Evolutionary conservation across 2,888 invertebrate species (phyloP), one percentile per base, ranked within the genome.

Genomic region (Thera obeliscata): DNA sequence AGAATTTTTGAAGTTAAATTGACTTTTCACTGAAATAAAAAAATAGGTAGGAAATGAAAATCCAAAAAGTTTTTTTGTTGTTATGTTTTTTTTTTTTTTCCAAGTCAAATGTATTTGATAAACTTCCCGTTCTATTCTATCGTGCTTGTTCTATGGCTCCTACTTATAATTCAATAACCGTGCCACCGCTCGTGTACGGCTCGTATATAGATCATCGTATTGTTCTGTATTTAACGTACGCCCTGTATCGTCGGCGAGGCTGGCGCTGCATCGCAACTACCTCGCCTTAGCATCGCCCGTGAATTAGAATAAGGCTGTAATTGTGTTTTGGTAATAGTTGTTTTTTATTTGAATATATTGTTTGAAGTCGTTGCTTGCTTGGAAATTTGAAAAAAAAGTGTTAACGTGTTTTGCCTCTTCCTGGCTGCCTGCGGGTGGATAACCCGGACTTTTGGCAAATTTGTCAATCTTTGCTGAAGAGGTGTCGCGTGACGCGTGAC

Each of bases 151-250:
- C 90, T 89, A 74, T 88, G 87, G 54, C 46, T 6, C 8, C 59
- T 57, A 33, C 6, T 75, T 68, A 70, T 9, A 41, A 93, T 93
- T 90, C 93, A 83, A 84, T 81, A 82, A 81, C 78, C 85, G 80
- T 71, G 76, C 70, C 75, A 56, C 59, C 85, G 89, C 92, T 91
- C 93, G 92, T 93, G 93, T 93, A 90, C 89, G 81, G 79, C 88
- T 88, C 92, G 91, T 93, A 93, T 93, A 92, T 93, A 93, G 93
- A 93, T 93, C 93, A 93, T 89, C 89, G 88, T 88, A 90, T 90
- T 88, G 90, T 88, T 87, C 87, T 84, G 87, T 86, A 89, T 87
- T 88, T 87, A 88, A 86, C 84, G 87, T 87, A 86, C 89, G 88
- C 88, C 84, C 87, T 83, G 81, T 86, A 86, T 86, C 88, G 90